Evolutionary conservation across 2,113 vertebrate species (phyloP).

Genomic region (Tauraco erythrolophus): DNA sequence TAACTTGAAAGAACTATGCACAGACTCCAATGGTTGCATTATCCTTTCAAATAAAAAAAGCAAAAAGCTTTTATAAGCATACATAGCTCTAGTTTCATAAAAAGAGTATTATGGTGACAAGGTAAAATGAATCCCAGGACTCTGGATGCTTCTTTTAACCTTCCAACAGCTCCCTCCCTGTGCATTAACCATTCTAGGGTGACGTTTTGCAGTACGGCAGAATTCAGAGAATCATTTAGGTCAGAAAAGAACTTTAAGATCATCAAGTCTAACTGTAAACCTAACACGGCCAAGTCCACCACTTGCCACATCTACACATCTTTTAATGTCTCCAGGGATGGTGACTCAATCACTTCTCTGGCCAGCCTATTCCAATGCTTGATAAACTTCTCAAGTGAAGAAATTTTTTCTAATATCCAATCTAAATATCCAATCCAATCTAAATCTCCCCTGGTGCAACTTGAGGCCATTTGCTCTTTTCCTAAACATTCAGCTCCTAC

Average conservation of each 20-base stretch:
- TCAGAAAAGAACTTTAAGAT: neutral
- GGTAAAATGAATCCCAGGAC: conserved; percentile 32
- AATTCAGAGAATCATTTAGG: neutral
- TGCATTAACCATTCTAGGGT: neutral
- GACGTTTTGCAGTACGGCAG: neutral
- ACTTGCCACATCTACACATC: neutral
- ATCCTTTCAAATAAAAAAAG: conserved; percentile 47
- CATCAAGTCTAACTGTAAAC: neutral
- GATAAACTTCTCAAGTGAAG: neutral
- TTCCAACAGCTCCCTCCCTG: neutral
- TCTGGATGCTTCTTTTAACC: conserved; percentile 26
- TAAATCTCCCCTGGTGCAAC: neutral
- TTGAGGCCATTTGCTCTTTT: neutral
- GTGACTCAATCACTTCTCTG: neutral
- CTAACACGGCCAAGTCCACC: neutral
- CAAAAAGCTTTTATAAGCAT: conserved; percentile 25
- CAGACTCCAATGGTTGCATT: conserved; percentile 36
- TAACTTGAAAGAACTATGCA: conserved; percentile 58
- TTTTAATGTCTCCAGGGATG: neutral
- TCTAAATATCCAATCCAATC: neutral
- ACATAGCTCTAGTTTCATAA: conserved; percentile 46
- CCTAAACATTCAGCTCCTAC: neutral
- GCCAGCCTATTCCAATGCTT: neutral
- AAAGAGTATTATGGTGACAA: conserved; percentile 45
- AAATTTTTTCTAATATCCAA: neutral